phyloP scores from a whole-genome alignment of 2,113 vertebrate species.

The Todiramphus saurophagus region DNA sequence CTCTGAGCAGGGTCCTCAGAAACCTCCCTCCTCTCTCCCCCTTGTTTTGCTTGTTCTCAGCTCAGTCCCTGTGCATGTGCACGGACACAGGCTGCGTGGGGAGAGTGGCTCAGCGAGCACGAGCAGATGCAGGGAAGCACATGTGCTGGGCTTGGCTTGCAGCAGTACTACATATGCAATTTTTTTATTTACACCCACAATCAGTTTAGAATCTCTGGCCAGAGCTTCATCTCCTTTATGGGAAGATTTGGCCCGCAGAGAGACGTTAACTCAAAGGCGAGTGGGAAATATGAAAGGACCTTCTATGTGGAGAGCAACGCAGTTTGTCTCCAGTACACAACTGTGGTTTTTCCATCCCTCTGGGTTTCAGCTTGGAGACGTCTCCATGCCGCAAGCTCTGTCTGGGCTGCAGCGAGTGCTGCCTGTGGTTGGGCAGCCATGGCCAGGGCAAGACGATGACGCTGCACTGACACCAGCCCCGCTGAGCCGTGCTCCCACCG shows the following conservation, averaged over 20 bases:
- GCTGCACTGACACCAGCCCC: neutral
- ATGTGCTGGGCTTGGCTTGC: neutral
- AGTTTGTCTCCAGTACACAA: neutral
- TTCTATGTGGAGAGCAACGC: neutral
- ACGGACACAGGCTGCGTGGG: neutral
- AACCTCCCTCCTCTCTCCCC: neutral
- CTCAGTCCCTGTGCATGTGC: rapidly evolving
- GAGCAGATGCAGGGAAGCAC: neutral
- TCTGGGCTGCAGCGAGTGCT: neutral
- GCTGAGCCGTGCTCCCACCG: rapidly evolving
- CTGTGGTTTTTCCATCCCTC: neutral
- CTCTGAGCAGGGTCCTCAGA: neutral
- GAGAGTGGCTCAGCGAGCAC: neutral
- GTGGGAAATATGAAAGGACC: slow-evolving; percentile 5
- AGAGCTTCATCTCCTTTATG: neutral
- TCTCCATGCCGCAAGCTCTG: rapidly evolving
- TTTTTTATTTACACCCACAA: neutral
- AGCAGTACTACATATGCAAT: neutral
- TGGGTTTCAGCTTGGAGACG: rapidly evolving
- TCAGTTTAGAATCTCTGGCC: slow-evolving; percentile 19
- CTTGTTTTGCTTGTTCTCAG: neutral
- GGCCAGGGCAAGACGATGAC: rapidly evolving
- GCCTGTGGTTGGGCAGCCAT: neutral
- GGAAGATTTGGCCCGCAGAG: neutral
- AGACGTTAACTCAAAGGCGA: neutral